Base-by-base conservation (phyloP, 1,140 invertebrate species). In the Nixonia krombeini region DNA sequence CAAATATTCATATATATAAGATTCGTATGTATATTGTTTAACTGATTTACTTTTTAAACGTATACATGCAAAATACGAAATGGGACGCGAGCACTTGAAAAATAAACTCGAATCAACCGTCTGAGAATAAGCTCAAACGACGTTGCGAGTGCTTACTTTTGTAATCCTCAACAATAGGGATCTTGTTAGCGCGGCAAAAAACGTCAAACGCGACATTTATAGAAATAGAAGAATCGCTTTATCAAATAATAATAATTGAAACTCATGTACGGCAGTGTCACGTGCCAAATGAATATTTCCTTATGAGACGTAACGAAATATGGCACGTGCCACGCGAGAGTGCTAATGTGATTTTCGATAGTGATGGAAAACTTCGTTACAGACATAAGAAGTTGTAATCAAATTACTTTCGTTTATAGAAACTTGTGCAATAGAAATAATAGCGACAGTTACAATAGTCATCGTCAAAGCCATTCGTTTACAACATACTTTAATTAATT, bases 251-350 rank as follows among this genome's bases (percentile, higher is more conserved):
- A n/a, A n/a, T n/a, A n/a, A n/a, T n/a, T n/a, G n/a, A n/a, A n/a
- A n/a, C n/a, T n/a, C n/a, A n/a, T n/a, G n/a, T 23, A 9, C 7
- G 21, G n/a, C 8, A 7, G n/a, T 31, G 58, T 53, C 58, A 62
- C 58, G 58, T 62, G 58, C 42, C 58, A 31, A 38, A 41, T 23
- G 46, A 61, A 57, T 49, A 26, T 38, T 33, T 53, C 26, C 40
- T 53, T 47, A 21, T 15, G 25, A n/a, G n/a, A 61, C 49, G 49
- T 59, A 61, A 61, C 57, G 57, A 62, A 53, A 53, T 58, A 53
- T 42, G 35, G 25, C 50, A 47, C 58, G 58, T 53, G 58, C 50
- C 21, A 45, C 29, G 21, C 17, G 18, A 56, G 28, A 26, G 38
- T 42, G 31, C 18, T 57, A 57, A 57, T 37, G 38, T 41, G 41